Base-by-base conservation (phyloP, 2,797 vertebrate genomes). In the Rhinophrynus dorsalis region DNA sequence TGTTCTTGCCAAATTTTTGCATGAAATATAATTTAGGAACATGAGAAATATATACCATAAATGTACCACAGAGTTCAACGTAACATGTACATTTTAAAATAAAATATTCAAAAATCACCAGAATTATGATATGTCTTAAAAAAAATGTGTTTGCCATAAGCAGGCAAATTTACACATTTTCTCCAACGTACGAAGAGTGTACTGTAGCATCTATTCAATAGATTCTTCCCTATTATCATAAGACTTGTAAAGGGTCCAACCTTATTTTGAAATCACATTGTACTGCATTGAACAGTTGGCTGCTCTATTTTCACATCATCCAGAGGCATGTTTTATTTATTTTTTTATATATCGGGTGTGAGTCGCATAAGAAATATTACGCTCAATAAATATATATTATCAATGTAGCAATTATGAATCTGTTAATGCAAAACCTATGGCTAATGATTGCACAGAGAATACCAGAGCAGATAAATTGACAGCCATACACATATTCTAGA, bases 201-300 rank as follows among this genome's bases (percentile, higher is more conserved):
- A n/a, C 27, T 24, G 21, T 69, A 42, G 57, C 48, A 30, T 69
- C 47, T 26, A 55, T 69, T 61, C 67, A 69, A 61, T 26, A 61
- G 26, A 61, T 54, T 68, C 44, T 23, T 21, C 51, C 56, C 24
- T 42, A 50, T 65, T 65, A 40, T 51, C 54, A 44, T 58, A 50
- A 30, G 42, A 23, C 24, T 64, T 58, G 61, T 18, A n/a, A 57
- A 51, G 27, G 18, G 51, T 51, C 44, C 32, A 42, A 40, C 54
- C 52, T 64, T 65, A 65, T 65, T 72, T 57, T 24, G 18, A 50
- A 64, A 72, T 27, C 38, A 64, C 37, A 64, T 56, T 71, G 51
- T 71, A 15, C 42, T 3, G 54, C 24, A 40, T 63, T 48, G 32
- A 50, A 61, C 13, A 61, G 57, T 54, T 69, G 57, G 58, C 38